Evolutionary conservation across 2,888 invertebrate genomes (phyloP), one percentile per base, ranked within the genome.

Genomic region (Coleophora deauratella): DNA sequence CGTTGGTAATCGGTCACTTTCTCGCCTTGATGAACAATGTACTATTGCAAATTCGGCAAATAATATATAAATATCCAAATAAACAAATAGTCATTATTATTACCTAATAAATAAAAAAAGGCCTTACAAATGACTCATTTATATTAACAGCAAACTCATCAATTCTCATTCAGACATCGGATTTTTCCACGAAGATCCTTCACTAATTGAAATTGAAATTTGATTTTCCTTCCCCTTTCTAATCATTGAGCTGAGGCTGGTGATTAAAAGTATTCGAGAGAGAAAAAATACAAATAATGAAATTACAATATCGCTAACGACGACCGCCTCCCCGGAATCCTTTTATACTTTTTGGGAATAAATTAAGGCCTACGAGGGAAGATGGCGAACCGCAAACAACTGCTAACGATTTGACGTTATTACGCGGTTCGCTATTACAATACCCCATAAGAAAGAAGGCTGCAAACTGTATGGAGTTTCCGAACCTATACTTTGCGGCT

Each of bases 291-390:
- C 82, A 86, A 86, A 85, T 85, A 86, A 86, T 86, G 80, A 82
- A 86, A 86, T 86, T 86, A 86, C 86, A 86, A 86, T 86, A 86
- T 86, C 81, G 82, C 80, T 86, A 86, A 86, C 86, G 80, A 80
- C 70, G 79, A 63, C 57, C 62, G 65, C 62, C 76, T 80, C 77
- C 75, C 69, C 71, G 66, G 74, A 82, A 85, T 85, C 85, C 85
- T 85, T 85, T 85, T 84, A 79, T 79, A 78, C 79, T 82, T 80
- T 79, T 69, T 59, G 72, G 72, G 80, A 79, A 82, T 81, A 81
- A 84, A 84, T 82, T 82, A 80, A 72, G 60, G 67, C 65, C 65
- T 70, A 66, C 75, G 71, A 72, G 72, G 68, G 71, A 64, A 59
- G 66, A 62, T 69, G 56, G 59, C 53, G 62, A 62, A 55, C 59